These are phyloP conservation scores for Acyrthosiphon pisum DNA, from an alignment of 1,140 invertebrate genomes.

Conservation along the genomic window DNA sequence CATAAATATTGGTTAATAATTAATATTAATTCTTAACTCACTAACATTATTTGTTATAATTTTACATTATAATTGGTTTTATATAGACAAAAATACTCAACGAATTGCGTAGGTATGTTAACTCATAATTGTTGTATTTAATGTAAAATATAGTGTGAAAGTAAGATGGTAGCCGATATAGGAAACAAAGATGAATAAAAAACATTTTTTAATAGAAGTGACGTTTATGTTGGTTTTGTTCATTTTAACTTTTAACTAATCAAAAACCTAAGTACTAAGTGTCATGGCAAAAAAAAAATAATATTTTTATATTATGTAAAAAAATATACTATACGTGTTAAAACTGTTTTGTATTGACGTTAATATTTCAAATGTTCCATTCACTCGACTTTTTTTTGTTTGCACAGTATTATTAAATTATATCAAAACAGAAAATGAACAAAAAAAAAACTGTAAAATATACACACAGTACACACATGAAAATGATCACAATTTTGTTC, in stretches of 20 bases:
- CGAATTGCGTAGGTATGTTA: neutral
- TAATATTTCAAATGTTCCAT: conserved; percentile 22
- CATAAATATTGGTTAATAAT: no score
- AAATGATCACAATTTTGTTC: neutral
- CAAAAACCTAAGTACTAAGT: neutral
- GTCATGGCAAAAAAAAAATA: neutral
- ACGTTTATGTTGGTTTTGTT: neutral
- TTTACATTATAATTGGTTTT: no score
- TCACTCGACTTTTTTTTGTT: neutral
- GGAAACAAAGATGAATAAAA: neutral
- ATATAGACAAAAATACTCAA: neutral
- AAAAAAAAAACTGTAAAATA: neutral
- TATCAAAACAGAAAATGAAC: neutral
- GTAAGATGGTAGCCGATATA: neutral
- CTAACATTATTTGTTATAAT: no score
- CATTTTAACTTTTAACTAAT: neutral
- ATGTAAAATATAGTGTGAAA: neutral
- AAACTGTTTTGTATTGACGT: neutral
- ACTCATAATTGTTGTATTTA: neutral
- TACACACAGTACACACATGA: neutral
- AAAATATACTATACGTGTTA: neutral
- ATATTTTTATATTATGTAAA: neutral
- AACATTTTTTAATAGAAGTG: neutral
- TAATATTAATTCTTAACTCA: no score
- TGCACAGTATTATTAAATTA: conserved; percentile 1